These are phyloP conservation scores for Mythimna loreyi DNA, from an alignment of 2,888 invertebrate genomes.

Conservation along the genomic window DNA sequence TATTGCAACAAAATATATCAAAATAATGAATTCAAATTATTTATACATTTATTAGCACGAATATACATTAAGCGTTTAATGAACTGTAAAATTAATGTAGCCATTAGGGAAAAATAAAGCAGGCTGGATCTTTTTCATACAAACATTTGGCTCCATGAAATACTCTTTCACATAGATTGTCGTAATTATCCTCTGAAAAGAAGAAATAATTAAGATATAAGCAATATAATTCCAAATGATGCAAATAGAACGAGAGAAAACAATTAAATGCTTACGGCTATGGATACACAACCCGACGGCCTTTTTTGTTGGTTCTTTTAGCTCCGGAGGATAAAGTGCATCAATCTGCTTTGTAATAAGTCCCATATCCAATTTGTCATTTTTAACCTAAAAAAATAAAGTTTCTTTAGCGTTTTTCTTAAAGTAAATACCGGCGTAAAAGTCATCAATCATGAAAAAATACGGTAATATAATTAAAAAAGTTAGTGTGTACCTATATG, in stretches of 20 bases:
- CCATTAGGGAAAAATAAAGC: conserved; percentile 80
- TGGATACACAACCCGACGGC: conserved; percentile 74
- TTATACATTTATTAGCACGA: conserved; percentile 54
- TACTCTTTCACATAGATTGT: conserved; percentile 80
- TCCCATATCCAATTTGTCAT: conserved; percentile 78
- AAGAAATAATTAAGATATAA: conserved; percentile 31
- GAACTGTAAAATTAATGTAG: conserved; percentile 32
- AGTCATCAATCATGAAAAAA: neutral
- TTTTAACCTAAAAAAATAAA: conserved; percentile 74
- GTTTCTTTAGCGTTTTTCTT: neutral
- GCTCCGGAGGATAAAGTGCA: conserved; percentile 79
- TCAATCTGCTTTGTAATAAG: conserved; percentile 83
- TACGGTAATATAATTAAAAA: neutral
- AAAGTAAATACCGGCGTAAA: neutral
- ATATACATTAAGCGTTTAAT: conserved; percentile 53
- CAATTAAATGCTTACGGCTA: conserved; percentile 76
- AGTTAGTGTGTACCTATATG: too few relatives aligned
- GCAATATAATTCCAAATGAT: neutral
- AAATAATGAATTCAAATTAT: conserved; percentile 58
- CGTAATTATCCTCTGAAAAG: conserved; percentile 83
- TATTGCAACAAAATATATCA: conserved; percentile 11
- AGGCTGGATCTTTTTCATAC: conserved; percentile 80
- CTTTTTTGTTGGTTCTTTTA: conserved; percentile 76
- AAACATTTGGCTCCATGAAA: conserved; percentile 82
- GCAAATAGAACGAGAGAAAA: neutral